A percentile compares a stretch with the other conserved stretches of the same genome.
These are phyloP conservation scores for Thalassarche chlororhynchos DNA, from an alignment of 2,113 vertebrate species.

Conservation along the genomic window DNA sequence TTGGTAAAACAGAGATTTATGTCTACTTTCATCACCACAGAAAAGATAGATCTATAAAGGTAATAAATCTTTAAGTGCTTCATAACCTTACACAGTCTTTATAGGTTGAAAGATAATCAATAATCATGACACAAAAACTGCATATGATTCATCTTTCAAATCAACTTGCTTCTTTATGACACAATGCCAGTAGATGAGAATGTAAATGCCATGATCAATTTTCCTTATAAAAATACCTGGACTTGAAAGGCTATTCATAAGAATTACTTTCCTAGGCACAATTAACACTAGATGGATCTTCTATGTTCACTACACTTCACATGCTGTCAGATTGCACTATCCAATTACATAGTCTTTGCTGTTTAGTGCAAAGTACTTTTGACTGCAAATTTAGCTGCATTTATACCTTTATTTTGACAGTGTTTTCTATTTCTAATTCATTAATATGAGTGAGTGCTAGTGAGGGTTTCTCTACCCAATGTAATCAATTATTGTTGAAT, in stretches of 20 bases:
- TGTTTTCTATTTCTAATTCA: background rate
- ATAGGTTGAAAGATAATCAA: constrained; percentile 75
- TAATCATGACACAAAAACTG: constrained; percentile 70
- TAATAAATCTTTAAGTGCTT: constrained; percentile 76
- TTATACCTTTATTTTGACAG: constrained; percentile 17
- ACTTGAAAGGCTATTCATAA: background rate
- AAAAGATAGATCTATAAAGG: constrained; percentile 69
- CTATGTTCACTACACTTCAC: background rate
- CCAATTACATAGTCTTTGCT: background rate
- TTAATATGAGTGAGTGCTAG: background rate
- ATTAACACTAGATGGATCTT: constrained; percentile 10
- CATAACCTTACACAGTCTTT: constrained; percentile 72
- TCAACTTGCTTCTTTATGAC: constrained; percentile 43
- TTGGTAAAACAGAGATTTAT: constrained; percentile 64
- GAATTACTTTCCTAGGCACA: background rate
- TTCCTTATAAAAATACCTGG: constrained; percentile 10
- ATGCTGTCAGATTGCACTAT: background rate
- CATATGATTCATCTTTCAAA: constrained; percentile 68
- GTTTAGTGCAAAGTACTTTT: background rate
- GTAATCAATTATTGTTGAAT: constrained; percentile 35
- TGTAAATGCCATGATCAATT: constrained; percentile 56
- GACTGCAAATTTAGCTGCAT: background rate
- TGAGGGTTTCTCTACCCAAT: background rate
- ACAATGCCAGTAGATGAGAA: constrained; percentile 54
- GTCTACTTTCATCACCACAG: constrained; percentile 53